Base-by-base conservation (phyloP, 2,797 vertebrate genomes). In the Enteromius anoplus region DNA sequence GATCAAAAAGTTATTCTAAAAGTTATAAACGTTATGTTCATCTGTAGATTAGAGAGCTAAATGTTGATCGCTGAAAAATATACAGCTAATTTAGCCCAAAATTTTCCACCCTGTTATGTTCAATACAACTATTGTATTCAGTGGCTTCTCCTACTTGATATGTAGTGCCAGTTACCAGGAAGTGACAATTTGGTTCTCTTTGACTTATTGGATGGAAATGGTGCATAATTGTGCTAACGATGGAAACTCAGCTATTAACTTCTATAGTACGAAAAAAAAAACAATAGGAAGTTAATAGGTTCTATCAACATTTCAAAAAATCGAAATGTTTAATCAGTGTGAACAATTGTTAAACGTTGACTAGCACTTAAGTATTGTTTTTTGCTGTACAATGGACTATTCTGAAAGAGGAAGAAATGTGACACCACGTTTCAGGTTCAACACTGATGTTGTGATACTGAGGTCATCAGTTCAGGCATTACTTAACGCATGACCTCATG, bases 361-460 rank as follows among this genome's bases (percentile, higher is more conserved):
- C 26, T 53, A 60, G 58, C 42, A 26, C 70, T 75, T 45, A 40
- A 68, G 78, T 26, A 42, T 60, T 23, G 12, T 17, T 62, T 75
- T 42, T 17, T 23, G 0, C 14, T 21, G n/a, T 23, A 82, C 80
- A 82, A 55, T 75, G 15, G 37, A 29, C 60, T 75, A 29, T 66
- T 60, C 32, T 75, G 45, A 69, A 9, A 73, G 9, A 49, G 10
- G 32, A 19, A 51, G 29, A 65, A 66, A 55, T 15, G 72, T 82
- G 47, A 53, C 81, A 66, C 45, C 37, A 26, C 66, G 11, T 68
- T 68, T 75, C 47, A 58, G 62, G 42, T 66, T 66, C n/a, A 55
- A 68, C 37, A 71, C 60, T n/a, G 68, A 71, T 70, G 64, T 40
- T 53, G 78, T 69, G 78, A 45, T 70, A 81, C n/a, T 51, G 60